Base-by-base conservation (phyloP, 2,888 invertebrate genomes). In the Emmelina monodactyla region DNA sequence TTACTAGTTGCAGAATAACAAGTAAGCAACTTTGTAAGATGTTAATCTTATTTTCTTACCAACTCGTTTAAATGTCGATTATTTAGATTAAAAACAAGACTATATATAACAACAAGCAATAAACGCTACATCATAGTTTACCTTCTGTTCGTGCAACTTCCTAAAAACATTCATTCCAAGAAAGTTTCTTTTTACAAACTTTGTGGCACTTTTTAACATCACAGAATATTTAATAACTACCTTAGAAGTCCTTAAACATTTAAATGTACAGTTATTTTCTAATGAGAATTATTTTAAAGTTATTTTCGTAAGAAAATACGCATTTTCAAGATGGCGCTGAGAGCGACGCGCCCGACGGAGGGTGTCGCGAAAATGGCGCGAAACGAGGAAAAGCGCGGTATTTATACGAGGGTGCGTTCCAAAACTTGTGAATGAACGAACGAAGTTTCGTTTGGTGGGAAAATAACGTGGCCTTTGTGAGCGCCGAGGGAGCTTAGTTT, bases 321-420 rank as follows among this genome's bases (percentile, higher is more conserved):
- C 11, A n/a, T n/a, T n/a, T n/a, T n/a, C n/a, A 10, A 25, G 25
- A 25, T 25, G 3, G 25, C 11, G n/a, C 4, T 5, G 5, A 5
- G n/a, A 25, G 6, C 25, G 11, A 25, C n/a, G 11, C 11, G 25
- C n/a, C 25, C n/a, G 25, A 3, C n/a, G 25, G 25, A 9, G 25
- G 9, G 29, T 14, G 29, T 12, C 33, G 40, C 10, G 35, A 32
- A 40, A 40, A 40, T 40, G 35, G 31, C 37, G 37, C 14, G 40
- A 33, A 35, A 31, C 9, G 22, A 22, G 22, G 33, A 33, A 37
- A 32, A 31, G 4, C 13, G 13, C 22, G 13, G 19, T 28, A 37
- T 37, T 37, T 40, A 37, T 40, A 33, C 25, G 1, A 25, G 25
- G 32, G 28, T 19, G 31, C 16, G 19, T 16, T 16, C 22, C 9